A percentile compares a stretch with the other conserved stretches of the same genome.
Evolutionary conservation across 1,140 invertebrate species (phyloP).

Genomic region (Gonatopus flavifemur): DNA sequence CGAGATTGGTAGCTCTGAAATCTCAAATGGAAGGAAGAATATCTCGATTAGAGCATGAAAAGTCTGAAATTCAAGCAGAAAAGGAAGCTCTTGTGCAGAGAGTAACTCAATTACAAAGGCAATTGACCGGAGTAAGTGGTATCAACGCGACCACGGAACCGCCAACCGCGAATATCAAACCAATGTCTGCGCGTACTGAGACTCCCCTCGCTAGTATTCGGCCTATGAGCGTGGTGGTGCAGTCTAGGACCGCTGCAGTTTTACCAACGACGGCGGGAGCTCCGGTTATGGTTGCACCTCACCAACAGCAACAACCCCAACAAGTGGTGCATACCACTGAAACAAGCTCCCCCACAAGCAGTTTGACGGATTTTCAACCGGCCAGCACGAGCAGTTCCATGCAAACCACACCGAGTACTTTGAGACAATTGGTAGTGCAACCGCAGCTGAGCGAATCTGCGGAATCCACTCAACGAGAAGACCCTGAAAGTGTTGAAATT

Average conservation of each 20-base stretch:
- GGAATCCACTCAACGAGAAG: constrained; percentile 54
- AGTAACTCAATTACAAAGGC: constrained; percentile 75
- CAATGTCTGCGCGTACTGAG: constrained; percentile 81
- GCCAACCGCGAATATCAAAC: constrained; percentile 91
- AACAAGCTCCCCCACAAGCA: constrained; percentile 61
- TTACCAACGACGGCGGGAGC: constrained; percentile 68
- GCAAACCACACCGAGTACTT: constrained; percentile 36
- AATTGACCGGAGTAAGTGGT: constrained; percentile 69
- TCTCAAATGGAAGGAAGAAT: constrained; percentile 74
- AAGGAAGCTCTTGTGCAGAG: constrained; percentile 74
- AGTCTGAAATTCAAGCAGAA: constrained; percentile 67
- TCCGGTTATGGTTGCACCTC: constrained; percentile 65
- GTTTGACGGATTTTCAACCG: constrained; percentile 54
- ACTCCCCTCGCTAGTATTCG: constrained; percentile 88
- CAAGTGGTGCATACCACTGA: constrained; percentile 60
- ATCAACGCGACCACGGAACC: constrained; percentile 72
- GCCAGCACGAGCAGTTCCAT: constrained; percentile 50
- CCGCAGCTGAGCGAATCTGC: constrained; percentile 52
- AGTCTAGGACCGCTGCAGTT: constrained; percentile 75
- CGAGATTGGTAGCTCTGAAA: constrained; percentile 64
- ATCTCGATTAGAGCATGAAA: constrained; percentile 75
- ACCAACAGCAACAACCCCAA: constrained; percentile 53
- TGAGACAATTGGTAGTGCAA: constrained; percentile 49
- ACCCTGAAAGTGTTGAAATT: constrained; percentile 53
- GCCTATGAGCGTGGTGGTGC: constrained; percentile 82